Evolutionary conservation across 2,797 vertebrate species (phyloP), one percentile per base, ranked within the genome.

Genomic region (Eospalax fontanierii): DNA sequence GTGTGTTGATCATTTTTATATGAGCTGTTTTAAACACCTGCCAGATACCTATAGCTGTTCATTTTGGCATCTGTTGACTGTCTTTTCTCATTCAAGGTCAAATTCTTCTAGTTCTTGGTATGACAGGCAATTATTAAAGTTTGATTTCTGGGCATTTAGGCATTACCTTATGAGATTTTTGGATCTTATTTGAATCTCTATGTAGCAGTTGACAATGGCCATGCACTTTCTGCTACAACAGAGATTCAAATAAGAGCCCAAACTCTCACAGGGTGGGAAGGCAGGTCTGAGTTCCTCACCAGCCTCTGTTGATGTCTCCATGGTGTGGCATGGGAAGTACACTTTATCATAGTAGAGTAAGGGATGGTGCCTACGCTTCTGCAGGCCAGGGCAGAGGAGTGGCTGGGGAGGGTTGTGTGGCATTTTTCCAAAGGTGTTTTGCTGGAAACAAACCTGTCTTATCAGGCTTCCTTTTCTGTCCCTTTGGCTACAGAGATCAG

Each of bases 1-100:
- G 24, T 21, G 74, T 89, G 14, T 38, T 61, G 54, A 89, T 22
- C 15, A 83, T 75, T 96, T 97, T 91, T 91, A 79, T 26, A 59
- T 61, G 59, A 40, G 8, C 38, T 66, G 43, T 35, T 95, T 95
- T 87, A 83, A 83, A 95, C 91, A 35, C 28, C 35, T 46, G 80
- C 78, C 57, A 82, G 59, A 66, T 33, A 81, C 79, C 66, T 95
- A 40, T 75, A 87, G 50, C 71, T 68, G n/a, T 85, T 40, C 46
- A 80, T 93, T 87, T 90, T 35, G 11, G 22, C 18, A 40, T 70
- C 57, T 63, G 3, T 76, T 50, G 38, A 80, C 70, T 78, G 30
- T 73, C 57, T 86, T 92, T 92, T 87, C 75, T 86, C 28, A 87
- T n/a, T 75, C 28, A 91, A 75, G 57, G 74, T 84, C 46, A 76